phyloP scores from a whole-genome alignment of 2,888 invertebrate genomes.

The Protophormia terraenovae region DNA sequence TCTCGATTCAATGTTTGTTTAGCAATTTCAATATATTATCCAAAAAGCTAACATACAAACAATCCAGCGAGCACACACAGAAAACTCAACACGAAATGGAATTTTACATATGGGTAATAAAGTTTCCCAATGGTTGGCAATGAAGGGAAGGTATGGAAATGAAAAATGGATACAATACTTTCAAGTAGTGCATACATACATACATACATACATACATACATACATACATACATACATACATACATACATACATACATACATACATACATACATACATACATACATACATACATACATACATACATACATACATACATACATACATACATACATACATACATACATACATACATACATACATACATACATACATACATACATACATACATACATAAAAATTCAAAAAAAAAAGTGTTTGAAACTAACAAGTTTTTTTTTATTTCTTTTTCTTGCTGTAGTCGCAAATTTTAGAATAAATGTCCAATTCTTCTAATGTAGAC shows the following conservation, averaged over 20 bases:
- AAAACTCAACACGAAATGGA: neutral
- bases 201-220: constrained; percentile 77
- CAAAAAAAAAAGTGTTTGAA: too few relatives aligned
- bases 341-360: too few relatives aligned
- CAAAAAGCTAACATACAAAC: neutral
- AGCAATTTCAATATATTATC: constrained; percentile 78
- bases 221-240: constrained; percentile 62
- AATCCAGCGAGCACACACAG: neutral
- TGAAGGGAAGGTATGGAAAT: neutral
- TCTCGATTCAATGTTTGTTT: constrained; percentile 71
- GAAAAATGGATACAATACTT: constrained; percentile 23
- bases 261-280: too few relatives aligned
- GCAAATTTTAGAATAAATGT: too few relatives aligned
- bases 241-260: neutral
- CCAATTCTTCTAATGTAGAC: too few relatives aligned
- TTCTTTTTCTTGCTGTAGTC: too few relatives aligned
- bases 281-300: too few relatives aligned
- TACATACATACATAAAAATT: too few relatives aligned
- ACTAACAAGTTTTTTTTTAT: too few relatives aligned
- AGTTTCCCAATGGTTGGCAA: constrained; percentile 19
- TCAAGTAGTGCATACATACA: constrained; percentile 3
- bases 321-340: too few relatives aligned
- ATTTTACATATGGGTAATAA: constrained; percentile 73
- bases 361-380: too few relatives aligned
- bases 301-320: too few relatives aligned